Evolutionary conservation across 2,113 vertebrate species (phyloP), one percentile per base, ranked within the genome.

Genomic region (Ochotona princeps): DNA sequence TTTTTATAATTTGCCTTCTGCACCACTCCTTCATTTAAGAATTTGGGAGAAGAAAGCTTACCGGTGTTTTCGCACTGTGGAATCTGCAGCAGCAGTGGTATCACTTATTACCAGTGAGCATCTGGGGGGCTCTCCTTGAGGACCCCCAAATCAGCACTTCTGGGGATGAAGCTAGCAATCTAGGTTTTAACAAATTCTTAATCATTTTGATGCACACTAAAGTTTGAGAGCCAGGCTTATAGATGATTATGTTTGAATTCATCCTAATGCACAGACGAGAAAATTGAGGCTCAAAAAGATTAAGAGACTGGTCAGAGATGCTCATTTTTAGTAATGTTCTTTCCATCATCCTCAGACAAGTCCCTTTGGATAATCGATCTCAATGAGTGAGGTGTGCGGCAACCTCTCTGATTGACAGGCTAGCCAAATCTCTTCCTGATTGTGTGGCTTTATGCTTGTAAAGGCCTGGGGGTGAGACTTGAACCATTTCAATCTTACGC

Each of bases 401-500:
- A 38, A 89, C 49, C 23, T 70, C 54, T 69, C 79, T 95, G 96
- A 96, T 91, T 92, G 96, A 93, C 89, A 82, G 87, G 76, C 15
- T 38, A 25, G 93, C 92, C 94, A 89, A 89, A 95, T 90, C n/a
- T 14, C 65, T 84, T 67, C 87, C 69, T 85, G 91, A 95, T 57
- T 91, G 91, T 87, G 76, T 51, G 78, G 35, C 78, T 94, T 94
- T 85, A 51, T 76, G 84, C 81, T 91, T 72, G 21, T 78, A 94
- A 79, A 78, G 87, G 87, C 74, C 38, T 23, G 1, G 54, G 90
- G 89, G 70, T 88, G 92, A 95, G 84, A 86, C 84, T 73, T 51
- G 80, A 96, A 96, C 94, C 94, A 87, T 91, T 96, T 95, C 94
- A 97, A 96, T 97, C 95, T 97, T 83, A 90, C 15, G 47, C 87